These are phyloP conservation scores for Contarinia nasturtii DNA, from an alignment of 1,140 invertebrate genomes.

Conservation along the genomic window DNA sequence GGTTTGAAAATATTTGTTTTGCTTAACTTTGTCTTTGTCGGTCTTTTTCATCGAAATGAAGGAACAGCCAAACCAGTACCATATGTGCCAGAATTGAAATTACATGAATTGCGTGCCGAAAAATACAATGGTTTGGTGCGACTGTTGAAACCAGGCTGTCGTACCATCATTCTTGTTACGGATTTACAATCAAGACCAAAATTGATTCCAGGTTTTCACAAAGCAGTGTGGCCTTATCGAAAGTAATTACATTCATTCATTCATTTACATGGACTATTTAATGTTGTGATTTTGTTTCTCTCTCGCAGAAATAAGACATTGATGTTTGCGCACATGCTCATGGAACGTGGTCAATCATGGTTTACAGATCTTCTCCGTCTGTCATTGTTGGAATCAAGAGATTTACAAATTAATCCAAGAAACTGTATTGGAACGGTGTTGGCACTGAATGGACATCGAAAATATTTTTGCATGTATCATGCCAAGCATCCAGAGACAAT, in stretches of 20 bases:
- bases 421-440: slow-evolving; percentile 96
- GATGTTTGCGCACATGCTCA: slow-evolving; percentile 79
- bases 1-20: background rate
- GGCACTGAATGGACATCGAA: slow-evolving; percentile 84
- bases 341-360: slow-evolving; percentile 84
- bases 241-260: slow-evolving; percentile 37
- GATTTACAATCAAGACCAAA: slow-evolving; percentile 73
- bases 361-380: slow-evolving; percentile 76
- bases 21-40: background rate
- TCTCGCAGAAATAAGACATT: slow-evolving; percentile 61
- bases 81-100: slow-evolving; percentile 36
- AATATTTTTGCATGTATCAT: slow-evolving; percentile 98
- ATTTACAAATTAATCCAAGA: slow-evolving; percentile 81
- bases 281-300: slow-evolving; percentile 3
- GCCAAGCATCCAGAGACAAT: slow-evolving; percentile 57
- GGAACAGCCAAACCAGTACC: slow-evolving; percentile 8
- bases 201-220: slow-evolving; percentile 78
- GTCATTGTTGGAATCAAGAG: slow-evolving; percentile 57
- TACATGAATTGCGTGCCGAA: slow-evolving; percentile 86
- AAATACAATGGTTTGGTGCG: slow-evolving; percentile 89
- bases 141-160: slow-evolving; percentile 83
- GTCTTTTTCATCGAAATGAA: background rate
- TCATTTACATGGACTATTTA: slow-evolving; percentile 3
- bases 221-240: slow-evolving; percentile 84
- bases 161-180: slow-evolving; percentile 78